Percentiles rank a stretch among this genome's conserved stretches.
phyloP scores from a whole-genome alignment of 2,113 vertebrate species.

The Gallinago media region DNA sequence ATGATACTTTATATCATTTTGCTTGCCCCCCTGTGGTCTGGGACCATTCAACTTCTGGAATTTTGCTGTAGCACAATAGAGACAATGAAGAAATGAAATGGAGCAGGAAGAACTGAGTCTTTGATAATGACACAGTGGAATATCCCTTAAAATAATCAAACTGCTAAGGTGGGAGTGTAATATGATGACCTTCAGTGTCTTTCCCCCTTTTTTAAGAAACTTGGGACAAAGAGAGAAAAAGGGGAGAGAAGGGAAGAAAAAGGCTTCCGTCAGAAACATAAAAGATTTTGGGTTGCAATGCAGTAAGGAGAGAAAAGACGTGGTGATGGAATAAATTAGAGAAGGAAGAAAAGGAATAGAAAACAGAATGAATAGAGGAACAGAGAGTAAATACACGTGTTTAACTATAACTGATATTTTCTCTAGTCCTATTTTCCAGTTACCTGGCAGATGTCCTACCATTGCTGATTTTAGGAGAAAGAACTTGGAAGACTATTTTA shows the following conservation, averaged over 20 bases:
- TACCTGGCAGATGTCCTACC: background rate
- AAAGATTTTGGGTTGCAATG: background rate
- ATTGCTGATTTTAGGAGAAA: background rate
- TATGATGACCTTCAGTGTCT: background rate
- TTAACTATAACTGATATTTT: background rate
- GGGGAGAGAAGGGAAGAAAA: background rate
- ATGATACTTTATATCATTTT: background rate
- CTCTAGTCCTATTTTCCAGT: background rate
- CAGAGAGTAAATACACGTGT: background rate
- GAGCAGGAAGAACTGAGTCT: background rate
- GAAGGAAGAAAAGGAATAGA: background rate
- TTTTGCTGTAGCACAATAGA: background rate
- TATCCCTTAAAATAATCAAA: background rate
- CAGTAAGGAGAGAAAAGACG: background rate
- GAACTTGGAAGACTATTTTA: background rate
- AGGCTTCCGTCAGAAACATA: background rate
- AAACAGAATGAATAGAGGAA: background rate
- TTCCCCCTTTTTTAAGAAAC: background rate
- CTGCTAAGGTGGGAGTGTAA: background rate
- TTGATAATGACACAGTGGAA: background rate
- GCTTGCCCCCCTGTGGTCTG: background rate
- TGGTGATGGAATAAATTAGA: background rate
- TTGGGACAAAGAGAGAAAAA: background rate
- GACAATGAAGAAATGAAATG: background rate
- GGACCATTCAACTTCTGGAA: background rate